Evolutionary conservation across 35 echinoderm and acorn worm genomes (phyloP).

Genomic region (Diadema setosum): DNA sequence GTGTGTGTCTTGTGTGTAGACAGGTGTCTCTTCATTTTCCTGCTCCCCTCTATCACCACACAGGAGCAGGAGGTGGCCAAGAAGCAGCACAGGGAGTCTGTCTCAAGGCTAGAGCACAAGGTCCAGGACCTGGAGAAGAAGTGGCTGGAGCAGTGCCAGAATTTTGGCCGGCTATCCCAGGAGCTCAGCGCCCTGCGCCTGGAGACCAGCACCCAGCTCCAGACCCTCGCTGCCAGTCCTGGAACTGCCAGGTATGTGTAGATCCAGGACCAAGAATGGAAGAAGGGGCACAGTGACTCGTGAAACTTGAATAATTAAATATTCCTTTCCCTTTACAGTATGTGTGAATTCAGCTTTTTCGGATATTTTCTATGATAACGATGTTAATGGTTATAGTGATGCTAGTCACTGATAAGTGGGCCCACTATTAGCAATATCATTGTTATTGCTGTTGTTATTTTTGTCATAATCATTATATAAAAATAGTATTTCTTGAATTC

Average conservation of each 20-base stretch:
- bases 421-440: too few species aligned
- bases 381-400: too few species aligned
- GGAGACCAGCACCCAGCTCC: constrained; percentile 67
- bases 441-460: too few species aligned
- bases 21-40: neutral
- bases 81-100: constrained; percentile 70
- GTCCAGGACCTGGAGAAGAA: constrained; percentile 86
- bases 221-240: constrained; percentile 23
- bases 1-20: too few species aligned
- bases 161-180: constrained; percentile 63
- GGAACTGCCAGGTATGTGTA: neutral
- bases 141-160: constrained; percentile 82
- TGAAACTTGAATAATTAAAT: too few species aligned
- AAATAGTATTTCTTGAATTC: too few species aligned
- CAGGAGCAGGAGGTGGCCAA: constrained; percentile 84
- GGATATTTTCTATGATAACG: too few species aligned
- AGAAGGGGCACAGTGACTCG: too few species aligned
- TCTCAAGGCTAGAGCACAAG: constrained; percentile 81
- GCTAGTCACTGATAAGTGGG: too few species aligned
- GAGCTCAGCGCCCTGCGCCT: constrained; percentile 75
- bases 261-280: neutral
- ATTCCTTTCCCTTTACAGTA: too few species aligned
- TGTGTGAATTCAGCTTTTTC: too few species aligned
- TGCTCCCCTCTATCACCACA: neutral
- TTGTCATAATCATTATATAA: too few species aligned